Base-by-base conservation (phyloP, 2,113 vertebrate genomes). In the Erythrocebus patas region DNA sequence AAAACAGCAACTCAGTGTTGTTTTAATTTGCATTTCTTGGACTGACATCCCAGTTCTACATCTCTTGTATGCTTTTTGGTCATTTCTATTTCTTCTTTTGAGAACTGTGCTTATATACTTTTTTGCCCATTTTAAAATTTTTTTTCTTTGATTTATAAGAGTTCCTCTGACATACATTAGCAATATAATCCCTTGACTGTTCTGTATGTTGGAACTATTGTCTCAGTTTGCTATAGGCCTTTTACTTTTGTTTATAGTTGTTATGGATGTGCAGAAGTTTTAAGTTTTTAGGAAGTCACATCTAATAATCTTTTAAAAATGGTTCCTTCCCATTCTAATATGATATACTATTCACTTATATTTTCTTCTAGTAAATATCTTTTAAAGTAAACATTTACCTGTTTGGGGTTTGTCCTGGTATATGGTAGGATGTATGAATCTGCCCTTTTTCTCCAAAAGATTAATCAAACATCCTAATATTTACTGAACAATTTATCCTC, bases 311-410 rank as follows among this genome's bases (percentile, higher is more conserved):
- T 82, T 91, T 75, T 78, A 70, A 25, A 92, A 82, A 80, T 55
- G 13, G 55, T 35, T 91, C 30, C 20, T 92, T 86, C 43, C 10
- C 8, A 88, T 8, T 16, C 40, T 30, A 91, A 84, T 81, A 84
- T 66, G 35, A 80, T 38, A 89, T 16, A 94, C 5, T 40, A 66
- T 35, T 94, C 13, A 22, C 9, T 92, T 85, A 30, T 43, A 32
- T 84, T 89, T 75, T 80, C 43, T 94, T 72, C 14, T 50, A 25
- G 32, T 43, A 72, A 86, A 61, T 40, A 50, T 40, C 14, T 78
- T 86, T 82, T 61, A 43, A 92, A 72, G 76, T 86, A 79, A 83
- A 92, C 32, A 84, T n/a, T 86, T 70, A 89, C 81, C 40, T 93
- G 64, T 81, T 66, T 75, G 14, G 68, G 59, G 78, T 88, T 95